Base-by-base conservation (phyloP, 2,113 vertebrate species). In the Cebus imitator region DNA sequence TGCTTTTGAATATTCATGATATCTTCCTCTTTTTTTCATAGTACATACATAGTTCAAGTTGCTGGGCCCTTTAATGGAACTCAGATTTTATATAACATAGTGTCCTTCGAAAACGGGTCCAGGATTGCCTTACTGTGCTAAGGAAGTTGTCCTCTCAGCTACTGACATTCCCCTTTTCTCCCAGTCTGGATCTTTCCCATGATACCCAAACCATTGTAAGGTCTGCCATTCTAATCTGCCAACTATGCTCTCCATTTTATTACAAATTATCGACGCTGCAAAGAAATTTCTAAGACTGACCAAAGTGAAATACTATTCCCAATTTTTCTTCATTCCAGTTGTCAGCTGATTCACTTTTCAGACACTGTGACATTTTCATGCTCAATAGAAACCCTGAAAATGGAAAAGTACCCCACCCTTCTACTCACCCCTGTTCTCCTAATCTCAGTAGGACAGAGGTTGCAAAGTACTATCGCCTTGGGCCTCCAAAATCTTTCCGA, bases 401-500 rank as follows among this genome's bases (percentile, higher is more conserved):
- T 37, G 35, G 66, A 87, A 96, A 91, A 89, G 14, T 82, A 66
- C 70, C 40, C 81, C 55, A 84, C 84, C 90, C 64, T 90, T 89
- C 52, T 70, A 89, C 93, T 87, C 75, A 96, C 27, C 64, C 40
- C 57, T 32, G 84, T 25, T 66, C 55, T 43, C 43, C 43, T 95
- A 96, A 96, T 94, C 87, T 72, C 78, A 90, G 64, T 90, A 92
- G 90, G 70, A 97, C 92, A 94, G 87, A 96, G 84, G 57, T 94
- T 97, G 73, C 73, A 96, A 98, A 97, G 92, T 97, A 68, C 40
- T 92, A 68, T 94, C 90, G 96, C 97, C 97, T 87, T 85, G 85
- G 94, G 97, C 78, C 95, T 94, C 88, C 78, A 90, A 92, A 95
- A 95, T 90, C 57, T 48, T 88, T 96, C 66, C 91, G 81, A 27